Conservation (phyloP, 2,113 vertebrate genomes). For the Anarhynchus alexandrinus region DNA sequence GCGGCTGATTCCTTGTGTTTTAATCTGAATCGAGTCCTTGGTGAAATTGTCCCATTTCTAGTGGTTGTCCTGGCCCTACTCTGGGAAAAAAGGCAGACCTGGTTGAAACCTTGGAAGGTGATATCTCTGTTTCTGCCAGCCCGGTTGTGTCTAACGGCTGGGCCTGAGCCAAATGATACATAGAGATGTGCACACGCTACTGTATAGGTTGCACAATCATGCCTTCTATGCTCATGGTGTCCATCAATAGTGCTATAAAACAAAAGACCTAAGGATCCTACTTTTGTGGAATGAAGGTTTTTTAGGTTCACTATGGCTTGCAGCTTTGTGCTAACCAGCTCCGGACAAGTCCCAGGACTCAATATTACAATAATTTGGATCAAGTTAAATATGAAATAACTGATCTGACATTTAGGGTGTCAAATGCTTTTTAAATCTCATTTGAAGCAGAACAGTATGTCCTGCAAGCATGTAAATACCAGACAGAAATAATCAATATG, state of each 20-base stretch:
- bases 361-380: not conserved
- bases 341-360: not conserved
- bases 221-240: not conserved
- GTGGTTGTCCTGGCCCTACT: not conserved
- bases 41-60: not conserved
- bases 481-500: not conserved
- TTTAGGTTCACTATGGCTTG: not conserved
- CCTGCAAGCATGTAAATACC: not conserved
- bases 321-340: not conserved
- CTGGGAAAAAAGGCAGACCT: not conserved
- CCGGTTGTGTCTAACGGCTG: not conserved
- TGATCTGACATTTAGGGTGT: not conserved
- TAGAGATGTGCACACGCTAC: not conserved
- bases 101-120: not conserved
- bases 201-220: not conserved
- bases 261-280: not conserved
- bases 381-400: not conserved
- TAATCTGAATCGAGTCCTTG: not conserved
- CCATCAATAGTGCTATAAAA: not conserved
- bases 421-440: not conserved
- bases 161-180: not conserved
- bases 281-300: not conserved
- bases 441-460: not conserved
- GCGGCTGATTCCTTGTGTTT: not conserved
- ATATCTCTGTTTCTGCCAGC: not conserved